A percentile compares a stretch with the other conserved stretches of the same genome.
Conservation (phyloP, 1,140 invertebrate genomes). For the Lepidurus couesii region DNA sequence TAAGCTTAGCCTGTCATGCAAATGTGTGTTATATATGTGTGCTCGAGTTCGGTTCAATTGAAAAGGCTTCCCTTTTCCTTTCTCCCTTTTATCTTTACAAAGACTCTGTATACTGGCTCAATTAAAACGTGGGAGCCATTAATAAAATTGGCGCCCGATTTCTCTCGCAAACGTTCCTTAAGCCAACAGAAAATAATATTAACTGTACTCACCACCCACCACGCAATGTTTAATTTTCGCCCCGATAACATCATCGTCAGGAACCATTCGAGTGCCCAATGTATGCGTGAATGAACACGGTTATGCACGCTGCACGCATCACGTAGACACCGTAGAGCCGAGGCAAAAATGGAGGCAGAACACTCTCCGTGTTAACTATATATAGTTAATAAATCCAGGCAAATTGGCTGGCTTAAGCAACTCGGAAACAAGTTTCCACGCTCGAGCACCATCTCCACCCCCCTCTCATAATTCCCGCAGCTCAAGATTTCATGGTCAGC, state of each 20-base stretch:
- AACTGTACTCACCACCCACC: background rate
- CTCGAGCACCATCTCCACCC: background rate
- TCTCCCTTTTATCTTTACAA: background rate
- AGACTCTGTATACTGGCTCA: background rate
- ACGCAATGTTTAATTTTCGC: slow-evolving; percentile 13
- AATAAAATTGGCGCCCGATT: background rate
- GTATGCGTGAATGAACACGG: slow-evolving; percentile 6
- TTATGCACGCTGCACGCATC: slow-evolving; percentile 4
- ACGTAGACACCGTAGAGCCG: background rate
- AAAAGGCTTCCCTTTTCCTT: background rate
- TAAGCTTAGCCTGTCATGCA: background rate
- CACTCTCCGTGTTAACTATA: background rate
- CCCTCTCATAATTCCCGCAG: slow-evolving; percentile 3
- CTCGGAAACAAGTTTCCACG: background rate
- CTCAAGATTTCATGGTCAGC: slow-evolving; percentile 4
- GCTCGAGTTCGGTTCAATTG: background rate
- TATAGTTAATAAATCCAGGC: background rate
- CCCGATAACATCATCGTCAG: background rate
- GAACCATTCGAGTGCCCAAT: background rate
- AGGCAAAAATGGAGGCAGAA: background rate
- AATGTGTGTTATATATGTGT: background rate
- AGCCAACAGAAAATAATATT: background rate
- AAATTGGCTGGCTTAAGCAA: slow-evolving; percentile 22
- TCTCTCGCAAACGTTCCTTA: background rate
- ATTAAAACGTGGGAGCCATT: background rate